Evolutionary conservation across 2,113 vertebrate genomes (phyloP).

Genomic region (Festucalex cinctus): DNA sequence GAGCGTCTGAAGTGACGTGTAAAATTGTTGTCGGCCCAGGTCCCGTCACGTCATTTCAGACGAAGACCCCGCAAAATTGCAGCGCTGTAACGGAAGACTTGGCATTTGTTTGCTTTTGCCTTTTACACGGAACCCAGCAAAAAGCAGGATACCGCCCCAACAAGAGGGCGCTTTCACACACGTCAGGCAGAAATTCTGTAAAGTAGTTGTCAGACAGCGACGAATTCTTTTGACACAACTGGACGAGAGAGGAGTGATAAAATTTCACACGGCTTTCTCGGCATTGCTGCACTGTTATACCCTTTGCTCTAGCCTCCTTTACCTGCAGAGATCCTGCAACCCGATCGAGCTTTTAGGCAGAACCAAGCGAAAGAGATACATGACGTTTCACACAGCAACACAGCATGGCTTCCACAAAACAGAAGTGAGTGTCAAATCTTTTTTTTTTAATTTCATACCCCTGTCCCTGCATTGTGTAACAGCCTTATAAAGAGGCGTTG

Average conservation of each 20-base stretch:
- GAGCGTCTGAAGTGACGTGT: background rate
- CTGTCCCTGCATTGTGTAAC: no score
- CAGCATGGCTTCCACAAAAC: background rate
- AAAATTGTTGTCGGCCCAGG: background rate
- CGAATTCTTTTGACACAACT: no score
- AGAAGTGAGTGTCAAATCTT: background rate
- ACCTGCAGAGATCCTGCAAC: background rate
- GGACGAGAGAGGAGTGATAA: no score
- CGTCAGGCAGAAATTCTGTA: background rate
- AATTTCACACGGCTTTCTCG: no score
- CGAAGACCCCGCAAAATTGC: background rate
- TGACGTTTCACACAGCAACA: background rate
- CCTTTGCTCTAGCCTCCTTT: no score
- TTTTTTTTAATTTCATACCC: no score
- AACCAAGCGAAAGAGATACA: background rate
- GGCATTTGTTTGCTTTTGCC: background rate
- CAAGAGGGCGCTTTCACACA: background rate
- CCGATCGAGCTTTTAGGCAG: background rate
- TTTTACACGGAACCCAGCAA: background rate
- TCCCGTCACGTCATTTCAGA: background rate
- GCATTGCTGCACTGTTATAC: no score
- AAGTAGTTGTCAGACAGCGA: no score
- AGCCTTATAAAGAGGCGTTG: no score
- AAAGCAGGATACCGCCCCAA: background rate
- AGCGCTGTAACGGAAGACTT: background rate